Evolutionary conservation across 92 coral and sea anemone genomes (phyloP).

Genomic region (Palythoa grandis): DNA sequence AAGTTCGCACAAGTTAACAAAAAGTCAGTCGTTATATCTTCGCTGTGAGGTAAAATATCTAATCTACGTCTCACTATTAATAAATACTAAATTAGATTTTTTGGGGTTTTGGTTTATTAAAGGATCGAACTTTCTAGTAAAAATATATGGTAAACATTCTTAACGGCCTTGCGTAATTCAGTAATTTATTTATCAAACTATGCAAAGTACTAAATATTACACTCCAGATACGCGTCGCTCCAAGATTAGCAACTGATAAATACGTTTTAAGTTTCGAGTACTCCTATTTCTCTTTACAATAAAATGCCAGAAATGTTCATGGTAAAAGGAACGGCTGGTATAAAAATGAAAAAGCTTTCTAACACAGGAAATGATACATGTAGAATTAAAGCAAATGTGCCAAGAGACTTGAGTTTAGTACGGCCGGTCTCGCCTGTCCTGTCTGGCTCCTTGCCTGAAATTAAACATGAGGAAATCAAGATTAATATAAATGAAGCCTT

Average conservation of each 20-base stretch:
- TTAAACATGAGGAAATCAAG: neutral
- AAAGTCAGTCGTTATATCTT: no score
- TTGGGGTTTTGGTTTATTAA: no score
- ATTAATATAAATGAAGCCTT: neutral
- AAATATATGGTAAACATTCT: neutral
- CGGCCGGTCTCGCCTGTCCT: slow-evolving; percentile 84
- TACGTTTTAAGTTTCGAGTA: neutral
- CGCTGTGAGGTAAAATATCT: no score
- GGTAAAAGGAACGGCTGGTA: slow-evolving; percentile 13
- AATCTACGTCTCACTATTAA: no score
- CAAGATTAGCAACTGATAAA: slow-evolving; percentile 9
- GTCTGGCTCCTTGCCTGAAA: slow-evolving; percentile 83
- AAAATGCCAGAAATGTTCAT: slow-evolving; percentile 11
- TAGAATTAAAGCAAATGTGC: neutral
- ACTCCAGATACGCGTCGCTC: neutral
- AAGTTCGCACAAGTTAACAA: no score
- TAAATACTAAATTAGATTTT: no score
- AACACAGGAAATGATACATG: neutral
- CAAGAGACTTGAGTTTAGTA: slow-evolving; percentile 53
- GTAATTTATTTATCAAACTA: slow-evolving; percentile 29
- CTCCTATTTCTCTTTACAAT: neutral
- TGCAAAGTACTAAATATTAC: neutral
- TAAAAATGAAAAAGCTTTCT: neutral
- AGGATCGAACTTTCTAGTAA: no score
- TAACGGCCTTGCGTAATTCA: neutral